Base-by-base conservation (phyloP, 2,797 vertebrate species). In the Clarias laeviceps region DNA sequence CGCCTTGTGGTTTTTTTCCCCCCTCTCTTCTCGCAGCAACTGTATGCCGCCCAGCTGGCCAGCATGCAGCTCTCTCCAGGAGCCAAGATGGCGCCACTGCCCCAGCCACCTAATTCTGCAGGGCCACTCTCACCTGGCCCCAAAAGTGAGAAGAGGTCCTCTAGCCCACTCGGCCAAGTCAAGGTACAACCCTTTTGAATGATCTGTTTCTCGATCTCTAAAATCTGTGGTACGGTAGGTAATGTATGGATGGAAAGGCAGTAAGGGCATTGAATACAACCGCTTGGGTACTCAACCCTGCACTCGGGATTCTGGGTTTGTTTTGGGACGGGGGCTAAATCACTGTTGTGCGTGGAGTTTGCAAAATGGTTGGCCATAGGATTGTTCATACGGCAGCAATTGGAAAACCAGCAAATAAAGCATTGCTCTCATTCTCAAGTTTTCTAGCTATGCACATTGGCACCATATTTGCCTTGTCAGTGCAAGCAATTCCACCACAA, bases 11-110 rank as follows among this genome's bases (percentile, higher is more conserved):
- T 94, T 94, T 93, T 91, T 79, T 70, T 45, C 2, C 45, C 2
- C 45, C 66, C 82, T 93, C 89, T 90, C 90, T 93, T 91, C 90
- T 96, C 94, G 89, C 96, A 99, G 98, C 98, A 99, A 95, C 96
- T 99, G 93, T 99, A 99, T 89, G 97, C 98, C 81, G 97, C 98
- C 94, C 98, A 99, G 94, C 95, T 99, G 94, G 97, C 98, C 96
- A 98, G 96, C 96, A 99, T 99, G 98, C 98, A 99, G 94, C 96
- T 98, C 94, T 99, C 98, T 94, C 98, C 98, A 88, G 97, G 97
- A 96, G 96, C 97, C 95, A 99, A 99, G 95, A 98, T 99, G 96
- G 96, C 97, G 87, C 97, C 96, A 32, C 97, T 98, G 92, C 97
- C 97, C 87, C 98, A 99, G 93, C 94, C 97, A 87, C 96, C 96